Conservation (phyloP, 1,140 invertebrate species). For the Orchesella cincta region DNA sequence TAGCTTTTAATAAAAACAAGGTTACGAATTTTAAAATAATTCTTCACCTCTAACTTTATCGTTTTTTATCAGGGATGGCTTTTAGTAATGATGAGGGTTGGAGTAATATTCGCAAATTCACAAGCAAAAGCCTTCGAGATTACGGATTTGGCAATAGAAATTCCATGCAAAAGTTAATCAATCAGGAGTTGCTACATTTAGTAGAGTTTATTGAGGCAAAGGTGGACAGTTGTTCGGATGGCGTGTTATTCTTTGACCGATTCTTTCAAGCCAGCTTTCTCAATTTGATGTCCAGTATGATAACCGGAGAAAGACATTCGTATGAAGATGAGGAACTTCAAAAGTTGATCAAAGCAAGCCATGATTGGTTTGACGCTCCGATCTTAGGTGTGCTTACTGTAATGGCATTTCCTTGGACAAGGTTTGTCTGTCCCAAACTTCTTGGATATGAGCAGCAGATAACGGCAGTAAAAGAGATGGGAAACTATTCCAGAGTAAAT, state of each 20-base stretch:
- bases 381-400: not conserved
- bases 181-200: not conserved
- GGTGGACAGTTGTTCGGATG: not conserved
- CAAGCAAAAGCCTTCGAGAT: not conserved
- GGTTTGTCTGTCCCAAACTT: not conserved
- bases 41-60: not conserved
- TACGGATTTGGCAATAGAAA: slow-evolving; percentile 18
- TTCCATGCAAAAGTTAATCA: not conserved
- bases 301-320: not conserved
- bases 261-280: not conserved
- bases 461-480: not conserved
- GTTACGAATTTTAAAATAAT: not conserved
- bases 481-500: not conserved
- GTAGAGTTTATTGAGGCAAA: not conserved
- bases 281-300: not conserved
- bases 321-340: slow-evolving; percentile 1
- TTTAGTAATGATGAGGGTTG: not conserved
- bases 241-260: not conserved
- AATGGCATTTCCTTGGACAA: slow-evolving; percentile 10
- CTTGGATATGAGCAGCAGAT: not conserved
- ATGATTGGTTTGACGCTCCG: not conserved
- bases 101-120: slow-evolving; percentile 5
- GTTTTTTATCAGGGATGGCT: not conserved
- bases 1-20: not conserved
- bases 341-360: not conserved